These are phyloP conservation scores for Pterocles orientalis DNA, from an alignment of 2,113 vertebrate species.

Conservation along the genomic window DNA sequence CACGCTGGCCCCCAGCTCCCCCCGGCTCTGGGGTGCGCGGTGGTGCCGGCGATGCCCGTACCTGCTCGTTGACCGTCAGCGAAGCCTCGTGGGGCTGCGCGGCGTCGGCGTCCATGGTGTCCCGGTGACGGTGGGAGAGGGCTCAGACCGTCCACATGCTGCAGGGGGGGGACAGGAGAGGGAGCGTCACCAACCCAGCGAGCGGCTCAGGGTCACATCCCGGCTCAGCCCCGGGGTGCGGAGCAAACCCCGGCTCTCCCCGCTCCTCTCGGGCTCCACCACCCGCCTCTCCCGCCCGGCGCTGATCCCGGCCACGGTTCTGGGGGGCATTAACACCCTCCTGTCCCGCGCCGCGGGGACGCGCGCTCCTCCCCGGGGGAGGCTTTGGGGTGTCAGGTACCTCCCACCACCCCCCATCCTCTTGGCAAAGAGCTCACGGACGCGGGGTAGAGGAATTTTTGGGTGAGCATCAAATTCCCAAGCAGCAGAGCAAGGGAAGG, in stretches of 20 bases:
- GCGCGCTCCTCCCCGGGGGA: accelerated
- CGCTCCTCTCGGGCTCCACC: accelerated
- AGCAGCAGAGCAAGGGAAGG: background rate
- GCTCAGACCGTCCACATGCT: conserved; percentile 79
- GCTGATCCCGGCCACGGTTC: accelerated
- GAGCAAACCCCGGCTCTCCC: background rate
- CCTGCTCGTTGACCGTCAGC: conserved; percentile 94
- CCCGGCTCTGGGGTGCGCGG: too few relatives aligned
- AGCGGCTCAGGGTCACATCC: background rate
- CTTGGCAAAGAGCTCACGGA: background rate
- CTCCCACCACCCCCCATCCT: background rate
- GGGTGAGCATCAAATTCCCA: accelerated
- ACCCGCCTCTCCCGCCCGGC: background rate
- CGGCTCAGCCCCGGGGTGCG: accelerated
- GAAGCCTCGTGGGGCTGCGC: conserved; percentile 80
- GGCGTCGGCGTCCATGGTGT: conserved; percentile 86
- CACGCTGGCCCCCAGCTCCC: too few relatives aligned
- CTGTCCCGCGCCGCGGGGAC: accelerated
- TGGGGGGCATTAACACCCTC: accelerated
- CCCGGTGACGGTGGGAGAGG: background rate
- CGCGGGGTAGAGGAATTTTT: accelerated
- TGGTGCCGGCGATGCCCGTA: background rate
- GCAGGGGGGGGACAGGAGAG: background rate
- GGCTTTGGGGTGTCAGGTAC: background rate
- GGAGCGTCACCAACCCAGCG: background rate